Evolutionary conservation across 2,888 invertebrate species (phyloP).

Genomic region (Antheraea assamensis): DNA sequence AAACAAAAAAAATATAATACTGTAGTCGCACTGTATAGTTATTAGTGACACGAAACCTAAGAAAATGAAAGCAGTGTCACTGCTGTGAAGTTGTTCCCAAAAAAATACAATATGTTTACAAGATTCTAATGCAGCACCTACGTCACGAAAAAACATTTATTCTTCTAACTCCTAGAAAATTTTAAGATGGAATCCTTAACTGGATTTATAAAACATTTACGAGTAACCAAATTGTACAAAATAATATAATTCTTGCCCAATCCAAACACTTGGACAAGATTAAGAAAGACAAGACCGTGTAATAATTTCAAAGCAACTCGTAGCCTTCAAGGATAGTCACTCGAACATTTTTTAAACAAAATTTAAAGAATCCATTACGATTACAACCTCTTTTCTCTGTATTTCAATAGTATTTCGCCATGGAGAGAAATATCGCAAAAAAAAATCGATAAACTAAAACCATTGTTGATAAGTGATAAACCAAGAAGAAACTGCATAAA

Average conservation of each 20-base stretch:
- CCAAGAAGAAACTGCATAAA: background rate
- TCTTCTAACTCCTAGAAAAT: background rate
- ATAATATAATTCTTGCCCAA: background rate
- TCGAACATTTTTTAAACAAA: background rate
- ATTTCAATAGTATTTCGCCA: background rate
- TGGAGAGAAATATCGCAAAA: background rate
- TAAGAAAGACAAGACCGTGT: background rate
- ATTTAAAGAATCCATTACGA: background rate
- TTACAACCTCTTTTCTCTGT: background rate
- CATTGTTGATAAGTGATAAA: background rate
- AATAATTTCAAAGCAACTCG: background rate
- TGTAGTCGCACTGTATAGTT: background rate
- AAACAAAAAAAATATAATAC: conserved; percentile 1
- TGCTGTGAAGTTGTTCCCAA: background rate
- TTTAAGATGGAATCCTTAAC: background rate
- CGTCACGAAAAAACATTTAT: background rate
- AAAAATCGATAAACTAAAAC: background rate
- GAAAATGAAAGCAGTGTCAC: background rate
- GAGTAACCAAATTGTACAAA: background rate
- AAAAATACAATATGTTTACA: background rate
- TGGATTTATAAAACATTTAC: background rate
- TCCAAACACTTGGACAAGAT: background rate
- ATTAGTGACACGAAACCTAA: background rate
- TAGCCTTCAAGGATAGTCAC: too few relatives aligned
- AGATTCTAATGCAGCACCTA: conserved; percentile 13